phyloP scores from a whole-genome alignment of 2,888 invertebrate genomes.

The Camponotus fellah region DNA sequence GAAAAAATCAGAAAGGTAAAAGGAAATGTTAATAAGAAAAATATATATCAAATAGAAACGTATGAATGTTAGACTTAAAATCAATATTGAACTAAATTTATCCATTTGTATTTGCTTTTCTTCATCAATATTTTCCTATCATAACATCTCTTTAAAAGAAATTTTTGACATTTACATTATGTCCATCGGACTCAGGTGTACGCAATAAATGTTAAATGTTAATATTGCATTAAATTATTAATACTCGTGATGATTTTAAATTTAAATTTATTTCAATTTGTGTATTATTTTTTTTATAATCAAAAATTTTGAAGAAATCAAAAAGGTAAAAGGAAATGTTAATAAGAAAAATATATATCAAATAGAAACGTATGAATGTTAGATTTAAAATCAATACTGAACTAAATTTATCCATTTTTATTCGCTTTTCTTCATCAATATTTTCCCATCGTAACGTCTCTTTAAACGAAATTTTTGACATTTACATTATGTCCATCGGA shows the following conservation, averaged over 20 bases:
- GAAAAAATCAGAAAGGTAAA: neutral
- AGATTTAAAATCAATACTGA: neutral
- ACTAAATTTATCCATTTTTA: neutral
- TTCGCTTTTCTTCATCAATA: neutral
- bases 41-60: neutral
- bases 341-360: neutral
- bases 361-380: neutral
- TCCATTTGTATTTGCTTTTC: neutral
- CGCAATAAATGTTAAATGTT: neutral
- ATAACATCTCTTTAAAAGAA: neutral
- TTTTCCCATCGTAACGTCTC: neutral
- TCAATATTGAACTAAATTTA: neutral
- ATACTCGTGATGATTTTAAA: neutral
- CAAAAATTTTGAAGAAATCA: neutral
- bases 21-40: neutral
- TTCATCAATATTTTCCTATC: neutral
- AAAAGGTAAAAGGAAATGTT: neutral
- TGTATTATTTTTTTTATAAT: neutral
- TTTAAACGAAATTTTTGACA: slow-evolving; percentile 21
- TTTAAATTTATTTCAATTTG: neutral
- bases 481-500: slow-evolving; percentile 4
- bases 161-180: slow-evolving; percentile 23
- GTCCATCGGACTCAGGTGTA: too few species aligned
- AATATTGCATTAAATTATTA: neutral
- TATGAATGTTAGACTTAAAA: neutral